Percentiles rank a stretch among this genome's conserved stretches.
Conservation (phyloP, 2,797 vertebrate genomes). For the Dicrostonyx torquatus region DNA sequence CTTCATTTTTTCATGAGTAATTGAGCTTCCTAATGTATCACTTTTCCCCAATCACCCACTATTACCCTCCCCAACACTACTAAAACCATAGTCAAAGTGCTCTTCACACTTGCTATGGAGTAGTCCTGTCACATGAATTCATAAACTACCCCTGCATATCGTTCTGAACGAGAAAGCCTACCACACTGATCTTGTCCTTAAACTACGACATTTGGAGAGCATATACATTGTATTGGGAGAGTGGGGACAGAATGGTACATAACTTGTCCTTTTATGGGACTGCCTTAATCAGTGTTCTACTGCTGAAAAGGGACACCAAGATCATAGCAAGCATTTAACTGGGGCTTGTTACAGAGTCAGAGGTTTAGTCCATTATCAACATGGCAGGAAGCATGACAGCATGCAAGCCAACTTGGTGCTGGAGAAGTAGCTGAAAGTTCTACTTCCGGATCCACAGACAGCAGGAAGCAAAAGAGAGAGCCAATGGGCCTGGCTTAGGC, state of each 20-base stretch:
- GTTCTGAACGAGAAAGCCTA: neutral
- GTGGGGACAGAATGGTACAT: neutral
- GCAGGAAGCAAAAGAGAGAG: neutral
- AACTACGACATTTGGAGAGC: neutral
- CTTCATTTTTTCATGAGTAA: neutral
- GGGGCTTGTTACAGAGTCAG: neutral
- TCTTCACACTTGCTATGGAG: neutral
- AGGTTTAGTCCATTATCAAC: neutral
- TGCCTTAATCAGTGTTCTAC: neutral
- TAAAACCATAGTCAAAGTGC: neutral
- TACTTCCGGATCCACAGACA: neutral
- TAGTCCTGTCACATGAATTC: neutral
- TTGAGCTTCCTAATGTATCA: neutral
- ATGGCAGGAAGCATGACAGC: neutral
- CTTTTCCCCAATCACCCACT: neutral
- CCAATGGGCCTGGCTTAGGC: neutral
- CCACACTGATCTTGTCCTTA: neutral
- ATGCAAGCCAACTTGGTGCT: neutral
- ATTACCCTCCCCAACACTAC: neutral
- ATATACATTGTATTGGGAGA: neutral
- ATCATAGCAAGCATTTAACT: neutral
- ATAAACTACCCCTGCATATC: neutral
- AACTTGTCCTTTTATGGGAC: neutral
- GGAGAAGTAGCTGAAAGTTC: neutral
- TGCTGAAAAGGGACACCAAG: neutral